A percentile compares a stretch with the other conserved stretches of the same genome.
Conservation (phyloP, 2,113 vertebrate species). For the Calonectris borealis region DNA sequence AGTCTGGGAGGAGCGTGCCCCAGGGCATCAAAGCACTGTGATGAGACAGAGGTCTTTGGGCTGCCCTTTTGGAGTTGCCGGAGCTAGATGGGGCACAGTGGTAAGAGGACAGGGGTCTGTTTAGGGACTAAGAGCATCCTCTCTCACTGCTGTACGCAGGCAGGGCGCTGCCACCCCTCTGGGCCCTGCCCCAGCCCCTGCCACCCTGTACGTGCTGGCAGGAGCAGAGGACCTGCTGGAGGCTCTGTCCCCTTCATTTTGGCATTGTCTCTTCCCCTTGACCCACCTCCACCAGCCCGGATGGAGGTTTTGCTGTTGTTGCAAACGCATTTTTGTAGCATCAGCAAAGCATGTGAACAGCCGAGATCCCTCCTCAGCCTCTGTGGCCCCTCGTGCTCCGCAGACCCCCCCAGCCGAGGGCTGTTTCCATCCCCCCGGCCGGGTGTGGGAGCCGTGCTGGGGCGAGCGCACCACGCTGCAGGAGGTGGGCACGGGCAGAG, state of each 20-base stretch:
- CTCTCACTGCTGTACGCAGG: not conserved
- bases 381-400: not conserved
- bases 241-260: not conserved
- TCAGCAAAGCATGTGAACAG: not conserved
- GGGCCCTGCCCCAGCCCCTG: not conserved
- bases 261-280: not conserved
- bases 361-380: not conserved
- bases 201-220: not conserved
- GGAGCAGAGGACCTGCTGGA: not conserved
- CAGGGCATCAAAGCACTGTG: not conserved
- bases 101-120: not conserved
- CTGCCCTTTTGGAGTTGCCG: not conserved
- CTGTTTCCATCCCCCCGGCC: not conserved
- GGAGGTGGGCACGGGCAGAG: not conserved
- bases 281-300: not conserved
- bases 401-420: not conserved
- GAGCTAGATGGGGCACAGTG: fast-evolving
- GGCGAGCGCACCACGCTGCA: fast-evolving
- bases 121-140: not conserved
- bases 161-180: not conserved
- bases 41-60: not conserved
- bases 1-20: not conserved
- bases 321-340: too few relatives aligned
- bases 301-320: too few relatives aligned
- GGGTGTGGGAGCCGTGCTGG: not conserved